phyloP scores from a whole-genome alignment of 2,113 vertebrate species.

The Ceyx margarethae region DNA sequence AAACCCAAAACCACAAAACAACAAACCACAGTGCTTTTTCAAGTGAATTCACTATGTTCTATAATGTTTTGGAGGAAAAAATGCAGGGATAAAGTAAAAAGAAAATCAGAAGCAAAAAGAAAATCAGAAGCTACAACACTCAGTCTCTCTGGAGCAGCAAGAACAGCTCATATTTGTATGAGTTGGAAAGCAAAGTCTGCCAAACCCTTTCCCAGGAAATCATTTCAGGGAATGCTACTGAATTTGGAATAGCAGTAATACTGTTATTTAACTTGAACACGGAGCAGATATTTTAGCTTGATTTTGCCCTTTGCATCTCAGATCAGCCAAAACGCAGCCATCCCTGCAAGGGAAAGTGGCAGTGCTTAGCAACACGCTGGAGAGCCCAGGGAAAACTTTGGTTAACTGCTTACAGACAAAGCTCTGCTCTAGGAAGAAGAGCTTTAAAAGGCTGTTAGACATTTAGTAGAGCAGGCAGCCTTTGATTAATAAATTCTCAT shows the following conservation, averaged over 20 bases:
- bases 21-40: neutral
- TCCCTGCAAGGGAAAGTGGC: neutral
- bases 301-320: neutral
- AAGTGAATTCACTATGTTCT: neutral
- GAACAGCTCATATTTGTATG: neutral
- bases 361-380: neutral
- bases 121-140: neutral
- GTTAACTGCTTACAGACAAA: neutral
- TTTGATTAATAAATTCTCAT: conserved; percentile 20
- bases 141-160: neutral
- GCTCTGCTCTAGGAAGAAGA: neutral
- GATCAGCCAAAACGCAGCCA: neutral
- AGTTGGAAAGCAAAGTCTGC: neutral
- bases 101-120: neutral
- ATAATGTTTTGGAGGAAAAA: neutral
- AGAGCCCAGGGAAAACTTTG: neutral
- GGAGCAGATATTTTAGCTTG: neutral
- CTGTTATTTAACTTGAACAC: neutral
- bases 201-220: conserved; percentile 19
- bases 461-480: neutral
- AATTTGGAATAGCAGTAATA: neutral
- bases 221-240: neutral
- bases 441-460: neutral
- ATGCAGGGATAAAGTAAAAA: neutral
- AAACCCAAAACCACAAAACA: too few species aligned